Evolutionary conservation across 2,113 vertebrate genomes (phyloP), one percentile per base, ranked within the genome.

Genomic region (Carlito syrichta): DNA sequence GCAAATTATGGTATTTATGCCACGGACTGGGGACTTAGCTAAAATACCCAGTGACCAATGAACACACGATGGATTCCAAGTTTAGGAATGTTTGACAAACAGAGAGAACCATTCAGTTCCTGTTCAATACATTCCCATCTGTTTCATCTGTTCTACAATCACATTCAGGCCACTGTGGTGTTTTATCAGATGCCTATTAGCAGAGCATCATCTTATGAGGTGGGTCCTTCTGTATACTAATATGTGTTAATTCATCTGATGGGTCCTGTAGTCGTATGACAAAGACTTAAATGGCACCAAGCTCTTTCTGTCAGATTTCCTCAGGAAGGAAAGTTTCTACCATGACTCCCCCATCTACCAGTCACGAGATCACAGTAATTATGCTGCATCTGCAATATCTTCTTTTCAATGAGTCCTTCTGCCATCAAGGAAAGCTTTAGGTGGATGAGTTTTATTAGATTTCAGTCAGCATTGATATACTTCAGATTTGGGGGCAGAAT

Each of bases 281-380:
- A 71, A 50, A 81, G 23, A 71, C 3, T 73, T 60, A 68, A 84
- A 38, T 3, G 4, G 30, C 71, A 30, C 0, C 1, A 0, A 62
- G 17, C n/a, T 60, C 20, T 85, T 4, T 86, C 40, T 77, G 68
- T 86, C 40, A 48, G 48, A 58, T 91, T 12, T 50, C 38, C 63
- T 88, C 60, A 16, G 23, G n/a, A 73, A 43, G 56, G n/a, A 58
- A 25, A 32, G 20, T 3, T 12, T 2, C 66, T 56, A 14, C 69
- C 85, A 0, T 91, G 60, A 43, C n/a, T n/a, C 38, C 92, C 86
- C 38, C 0, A 43, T 10, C 58, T 45, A 94, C 97, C 96, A 86
- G 73, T 96, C 96, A 96, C 76, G 25, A 93, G 48, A 91, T 97
- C 0, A 0, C 54, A 89, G 32, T 97, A 97, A 97, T 97, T 95